A percentile compares a stretch with the other conserved stretches of the same genome.
Evolutionary conservation across 2,797 vertebrate genomes (phyloP).

Genomic region (Typhlichthys subterraneus): DNA sequence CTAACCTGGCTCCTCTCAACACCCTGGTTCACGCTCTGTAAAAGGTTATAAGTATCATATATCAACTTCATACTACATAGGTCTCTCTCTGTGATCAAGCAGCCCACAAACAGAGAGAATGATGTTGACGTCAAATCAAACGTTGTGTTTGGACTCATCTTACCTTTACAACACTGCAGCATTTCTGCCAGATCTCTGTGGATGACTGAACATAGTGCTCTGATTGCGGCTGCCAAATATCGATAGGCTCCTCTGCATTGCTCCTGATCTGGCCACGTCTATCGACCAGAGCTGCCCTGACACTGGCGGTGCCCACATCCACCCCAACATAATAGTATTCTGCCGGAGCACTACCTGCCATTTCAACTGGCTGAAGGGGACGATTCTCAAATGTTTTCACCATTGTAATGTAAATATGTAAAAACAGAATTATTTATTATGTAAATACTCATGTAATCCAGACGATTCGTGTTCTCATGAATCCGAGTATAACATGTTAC

Average conservation of each 20-base stretch:
- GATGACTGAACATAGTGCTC: conserved; percentile 94
- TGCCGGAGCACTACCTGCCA: conserved; percentile 30
- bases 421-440: no score
- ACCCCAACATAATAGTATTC: conserved; percentile 86
- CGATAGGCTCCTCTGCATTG: conserved; percentile 82
- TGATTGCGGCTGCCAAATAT: conserved; percentile 84
- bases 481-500: no score
- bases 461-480: no score
- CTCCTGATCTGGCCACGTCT: conserved; percentile 72
- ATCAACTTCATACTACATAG: background rate
- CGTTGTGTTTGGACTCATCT: background rate
- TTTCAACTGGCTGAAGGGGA: conserved; percentile 16
- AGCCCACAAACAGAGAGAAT: no score
- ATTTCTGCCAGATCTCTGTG: conserved; percentile 89
- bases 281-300: conserved; percentile 89
- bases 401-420: background rate
- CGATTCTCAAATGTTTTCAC: conserved; percentile 21
- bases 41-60: conserved; percentile 4
- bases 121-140: no score
- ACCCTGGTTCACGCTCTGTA: conserved; percentile 80
- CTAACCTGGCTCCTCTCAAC: conserved; percentile 77
- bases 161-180: conserved; percentile 88
- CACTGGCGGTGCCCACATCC: conserved; percentile 91
- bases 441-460: no score
- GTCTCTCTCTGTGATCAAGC: no score